These are phyloP conservation scores for Alligator mississippiensis DNA, from an alignment of 2,113 vertebrate species.

Conservation along the genomic window DNA sequence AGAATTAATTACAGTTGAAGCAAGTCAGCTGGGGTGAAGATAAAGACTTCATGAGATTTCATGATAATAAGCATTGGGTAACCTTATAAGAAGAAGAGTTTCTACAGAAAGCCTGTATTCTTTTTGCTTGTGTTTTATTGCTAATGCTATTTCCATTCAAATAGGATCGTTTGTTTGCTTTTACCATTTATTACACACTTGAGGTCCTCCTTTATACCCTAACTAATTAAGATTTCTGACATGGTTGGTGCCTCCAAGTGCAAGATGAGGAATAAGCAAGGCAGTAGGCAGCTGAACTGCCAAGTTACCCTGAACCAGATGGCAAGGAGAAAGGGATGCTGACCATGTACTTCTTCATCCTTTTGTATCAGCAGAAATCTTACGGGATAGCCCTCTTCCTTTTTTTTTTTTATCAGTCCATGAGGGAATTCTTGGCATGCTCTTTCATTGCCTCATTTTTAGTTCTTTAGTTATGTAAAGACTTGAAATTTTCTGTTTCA, in stretches of 20 bases:
- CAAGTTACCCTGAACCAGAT: neutral
- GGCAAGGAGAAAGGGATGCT: neutral
- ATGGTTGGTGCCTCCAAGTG: slow-evolving; percentile 2
- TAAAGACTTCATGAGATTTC: neutral
- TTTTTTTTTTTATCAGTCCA: neutral
- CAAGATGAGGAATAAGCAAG: slow-evolving; percentile 4
- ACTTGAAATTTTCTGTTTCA: neutral
- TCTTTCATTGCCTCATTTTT: neutral
- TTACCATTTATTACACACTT: neutral
- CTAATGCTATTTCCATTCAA: neutral
- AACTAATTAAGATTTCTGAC: neutral
- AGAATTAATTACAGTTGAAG: neutral
- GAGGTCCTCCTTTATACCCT: neutral
- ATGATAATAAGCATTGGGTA: neutral
- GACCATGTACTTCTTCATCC: neutral
- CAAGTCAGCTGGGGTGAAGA: neutral
- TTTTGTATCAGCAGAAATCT: neutral
- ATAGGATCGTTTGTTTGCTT: neutral
- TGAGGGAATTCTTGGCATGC: neutral
- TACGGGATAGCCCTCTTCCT: neutral
- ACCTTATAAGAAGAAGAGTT: neutral
- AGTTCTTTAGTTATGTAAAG: neutral
- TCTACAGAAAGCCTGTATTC: neutral
- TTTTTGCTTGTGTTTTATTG: neutral
- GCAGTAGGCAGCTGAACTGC: neutral